Conservation (phyloP, 2,113 vertebrate species). For the Sebastes schlegelii region DNA sequence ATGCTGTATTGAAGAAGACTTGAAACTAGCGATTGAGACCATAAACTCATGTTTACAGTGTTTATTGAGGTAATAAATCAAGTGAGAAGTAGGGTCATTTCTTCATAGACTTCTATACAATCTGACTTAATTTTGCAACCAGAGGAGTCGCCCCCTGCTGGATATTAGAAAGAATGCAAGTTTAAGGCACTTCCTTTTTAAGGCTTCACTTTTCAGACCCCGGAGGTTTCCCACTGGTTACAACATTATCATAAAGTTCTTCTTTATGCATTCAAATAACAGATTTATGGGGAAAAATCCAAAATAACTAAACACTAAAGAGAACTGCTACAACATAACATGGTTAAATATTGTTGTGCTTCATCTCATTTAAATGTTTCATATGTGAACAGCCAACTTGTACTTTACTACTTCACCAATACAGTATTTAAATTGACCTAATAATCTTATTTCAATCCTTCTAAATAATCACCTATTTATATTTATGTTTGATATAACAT, state of each 20-base stretch:
- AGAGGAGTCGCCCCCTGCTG: no score
- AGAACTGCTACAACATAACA: not conserved
- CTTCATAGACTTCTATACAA: no score
- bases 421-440: not conserved
- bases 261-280: not conserved
- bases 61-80: no score
- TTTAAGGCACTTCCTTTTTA: no score
- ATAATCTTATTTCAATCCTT: not conserved
- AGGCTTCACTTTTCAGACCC: no score
- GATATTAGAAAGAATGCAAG: no score
- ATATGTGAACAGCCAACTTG: not conserved
- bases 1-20: no score
- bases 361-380: not conserved
- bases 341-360: not conserved
- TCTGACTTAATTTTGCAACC: no score
- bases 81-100: no score
- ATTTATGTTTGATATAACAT: not conserved
- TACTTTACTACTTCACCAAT: not conserved
- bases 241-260: not conserved
- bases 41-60: no score
- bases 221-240: no score
- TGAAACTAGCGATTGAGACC: no score
- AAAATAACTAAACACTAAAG: not conserved
- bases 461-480: not conserved
- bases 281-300: not conserved